Evolutionary conservation across 2,113 vertebrate species (phyloP), one percentile per base, ranked within the genome.

Genomic region (Pseudopodoces humilis): DNA sequence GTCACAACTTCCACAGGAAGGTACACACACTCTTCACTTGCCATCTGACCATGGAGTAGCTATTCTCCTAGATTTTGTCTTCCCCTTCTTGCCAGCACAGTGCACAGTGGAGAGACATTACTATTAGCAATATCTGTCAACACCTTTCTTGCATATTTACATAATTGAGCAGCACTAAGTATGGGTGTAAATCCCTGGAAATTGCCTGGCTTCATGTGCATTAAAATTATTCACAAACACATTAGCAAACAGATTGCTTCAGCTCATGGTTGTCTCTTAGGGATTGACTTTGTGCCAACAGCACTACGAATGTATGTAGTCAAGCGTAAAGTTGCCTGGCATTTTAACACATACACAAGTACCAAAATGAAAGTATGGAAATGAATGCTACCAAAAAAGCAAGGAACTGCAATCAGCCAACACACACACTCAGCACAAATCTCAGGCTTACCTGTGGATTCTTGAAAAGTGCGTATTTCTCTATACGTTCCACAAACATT

Each of bases 381-480:
- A 77, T 20, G 3, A 72, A 65, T 0, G 5, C n/a, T 44, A 77
- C 6, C n/a, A 79, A 50, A n/a, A 30, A 44, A 68, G 9, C 20
- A 82, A 30, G 55, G 67, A 70, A 33, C 5, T 53, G 44, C n/a
- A 19, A 31, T 43, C 27, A 83, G 47, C 41, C 31, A 13, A 13
- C 31, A 46, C 30, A n/a, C 0, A 0, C 10, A 22, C 7, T 27
- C 21, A 47, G 53, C 8, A 15, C 0, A 0, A 64, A 50, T 52
- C 18, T 74, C 30, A 92, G 58, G 76, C 97, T 97, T 74, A 99
- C 99, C 98, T 99, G 99, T 35, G 99, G 99, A 95, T 99, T 99
- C 97, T 99, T 99, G 97, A 99, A 99, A 81, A 99, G 99, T 67
- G 99, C 99, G 0, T 99, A 99, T 97, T 99, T 99, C 98, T 99